Conservation (phyloP, 2,797 vertebrate species). For the Gallinago solitaria region DNA sequence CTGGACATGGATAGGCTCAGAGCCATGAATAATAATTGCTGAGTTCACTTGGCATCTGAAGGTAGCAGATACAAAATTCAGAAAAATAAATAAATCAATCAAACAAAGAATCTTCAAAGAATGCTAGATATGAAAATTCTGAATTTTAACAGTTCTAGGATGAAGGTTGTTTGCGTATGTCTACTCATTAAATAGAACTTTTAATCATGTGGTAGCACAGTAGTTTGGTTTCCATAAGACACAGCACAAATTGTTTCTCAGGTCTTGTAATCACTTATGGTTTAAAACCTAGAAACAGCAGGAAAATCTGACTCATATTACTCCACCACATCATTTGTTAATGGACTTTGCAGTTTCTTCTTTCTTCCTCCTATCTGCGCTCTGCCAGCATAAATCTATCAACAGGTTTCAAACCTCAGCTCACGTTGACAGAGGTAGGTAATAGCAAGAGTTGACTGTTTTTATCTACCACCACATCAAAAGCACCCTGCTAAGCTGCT, state of each 20-base stretch:
- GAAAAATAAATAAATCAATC: background rate
- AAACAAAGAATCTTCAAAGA: background rate
- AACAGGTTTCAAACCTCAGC: background rate
- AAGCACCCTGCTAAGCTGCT: background rate
- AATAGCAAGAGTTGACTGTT: background rate
- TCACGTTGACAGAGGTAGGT: background rate
- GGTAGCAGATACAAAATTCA: background rate
- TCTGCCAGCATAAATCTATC: background rate
- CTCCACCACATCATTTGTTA: background rate
- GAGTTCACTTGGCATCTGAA: background rate
- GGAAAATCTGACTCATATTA: background rate
- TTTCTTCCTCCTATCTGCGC: background rate
- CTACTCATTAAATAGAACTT: background rate
- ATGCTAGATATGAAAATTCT: background rate
- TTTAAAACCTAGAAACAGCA: background rate
- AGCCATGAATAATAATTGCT: accelerated
- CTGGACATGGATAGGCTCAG: background rate
- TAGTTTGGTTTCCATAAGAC: background rate
- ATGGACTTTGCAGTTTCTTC: background rate
- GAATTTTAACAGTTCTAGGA: background rate
- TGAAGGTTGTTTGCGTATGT: background rate
- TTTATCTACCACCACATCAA: background rate
- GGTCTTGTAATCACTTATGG: background rate
- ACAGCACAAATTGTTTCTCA: background rate
- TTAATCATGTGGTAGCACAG: background rate